Percentiles rank a stretch among this genome's conserved stretches.
phyloP scores from a whole-genome alignment of 2,113 vertebrate species.

The Porphyrio hochstetteri region DNA sequence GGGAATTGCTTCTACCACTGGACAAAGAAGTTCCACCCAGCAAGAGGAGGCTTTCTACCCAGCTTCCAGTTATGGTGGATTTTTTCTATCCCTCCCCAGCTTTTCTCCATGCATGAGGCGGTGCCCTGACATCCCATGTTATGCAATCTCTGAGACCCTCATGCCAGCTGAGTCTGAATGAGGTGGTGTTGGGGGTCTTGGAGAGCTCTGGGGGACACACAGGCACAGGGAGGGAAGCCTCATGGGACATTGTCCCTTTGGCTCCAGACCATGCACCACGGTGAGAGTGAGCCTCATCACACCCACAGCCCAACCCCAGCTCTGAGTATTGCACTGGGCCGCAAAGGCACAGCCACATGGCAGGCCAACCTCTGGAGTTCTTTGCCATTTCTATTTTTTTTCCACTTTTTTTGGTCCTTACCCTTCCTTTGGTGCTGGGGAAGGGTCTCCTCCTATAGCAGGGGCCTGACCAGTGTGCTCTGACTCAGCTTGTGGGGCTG shows the following conservation, averaged over 20 bases:
- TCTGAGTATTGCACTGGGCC: fast-evolving
- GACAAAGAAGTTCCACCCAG: too few relatives aligned
- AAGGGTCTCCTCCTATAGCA: neutral
- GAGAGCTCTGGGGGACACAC: fast-evolving
- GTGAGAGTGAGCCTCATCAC: neutral
- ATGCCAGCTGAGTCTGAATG: fast-evolving
- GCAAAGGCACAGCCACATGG: neutral
- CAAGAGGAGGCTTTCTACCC: too few relatives aligned
- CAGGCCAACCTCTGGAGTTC: neutral
- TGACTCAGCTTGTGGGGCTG: neutral
- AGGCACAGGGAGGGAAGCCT: neutral
- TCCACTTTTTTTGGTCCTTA: neutral
- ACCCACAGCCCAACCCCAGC: neutral
- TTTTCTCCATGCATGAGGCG: too few relatives aligned
- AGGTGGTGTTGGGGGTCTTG: neutral
- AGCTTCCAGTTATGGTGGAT: too few relatives aligned
- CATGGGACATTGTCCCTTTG: neutral
- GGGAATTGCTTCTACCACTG: too few relatives aligned
- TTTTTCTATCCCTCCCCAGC: too few relatives aligned
- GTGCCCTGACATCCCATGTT: fast-evolving
- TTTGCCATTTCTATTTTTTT: neutral
- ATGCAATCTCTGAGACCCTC: neutral
- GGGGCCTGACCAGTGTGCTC: neutral
- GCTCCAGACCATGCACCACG: fast-evolving
- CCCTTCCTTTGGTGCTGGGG: neutral